Base-by-base conservation (phyloP, 2,113 vertebrate species). In the Todiramphus saurophagus region DNA sequence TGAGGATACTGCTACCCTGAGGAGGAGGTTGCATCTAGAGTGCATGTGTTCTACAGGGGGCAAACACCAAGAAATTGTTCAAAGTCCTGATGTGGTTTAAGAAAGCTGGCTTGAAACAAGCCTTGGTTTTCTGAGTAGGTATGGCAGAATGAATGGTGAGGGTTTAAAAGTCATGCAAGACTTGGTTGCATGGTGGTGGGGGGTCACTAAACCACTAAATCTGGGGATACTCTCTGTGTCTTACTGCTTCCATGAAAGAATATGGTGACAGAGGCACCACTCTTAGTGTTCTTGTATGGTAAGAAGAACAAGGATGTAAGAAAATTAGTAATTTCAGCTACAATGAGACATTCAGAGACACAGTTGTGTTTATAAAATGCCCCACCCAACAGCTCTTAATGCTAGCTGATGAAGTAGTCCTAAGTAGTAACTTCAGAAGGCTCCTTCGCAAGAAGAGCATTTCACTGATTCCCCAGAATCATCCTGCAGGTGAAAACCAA, bases 381-480 rank as follows among this genome's bases (percentile, higher is more conserved):
- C 33, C 21, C 28, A 16, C 35, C 8, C 24, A 16, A 50, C n/a
- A 44, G 6, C 11, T 31, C n/a, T 1, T 0, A 51, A 0, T 1
- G 4, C 0, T 1, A 18, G 5, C 39, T 1, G 4, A 13, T 48
- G 33, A 14, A 51, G 62, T 3, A 23, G 39, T 14, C 11, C 4
- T 19, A 31, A 80, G 27, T 6, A 68, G 18, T 16, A 67, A 3
- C 25, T 63, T 10, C 67, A 66, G 41, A 46, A 58, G 83, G 16
- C 16, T 76, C 35, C 55, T 60, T 3, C 10, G 41, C 60, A 25
- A 66, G 50, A 23, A 20, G 8, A 56, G 30, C 19, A 0, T 87
- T 79, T n/a, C 50, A 5, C 7, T 10, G 33, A 56, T 70, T 86
- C 17, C 51, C 21, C 77, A 46, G 39, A 50, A 67, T 41, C 75